phyloP scores from a whole-genome alignment of 64 coral and sea anemone genomes.

The Porites australiensis region DNA sequence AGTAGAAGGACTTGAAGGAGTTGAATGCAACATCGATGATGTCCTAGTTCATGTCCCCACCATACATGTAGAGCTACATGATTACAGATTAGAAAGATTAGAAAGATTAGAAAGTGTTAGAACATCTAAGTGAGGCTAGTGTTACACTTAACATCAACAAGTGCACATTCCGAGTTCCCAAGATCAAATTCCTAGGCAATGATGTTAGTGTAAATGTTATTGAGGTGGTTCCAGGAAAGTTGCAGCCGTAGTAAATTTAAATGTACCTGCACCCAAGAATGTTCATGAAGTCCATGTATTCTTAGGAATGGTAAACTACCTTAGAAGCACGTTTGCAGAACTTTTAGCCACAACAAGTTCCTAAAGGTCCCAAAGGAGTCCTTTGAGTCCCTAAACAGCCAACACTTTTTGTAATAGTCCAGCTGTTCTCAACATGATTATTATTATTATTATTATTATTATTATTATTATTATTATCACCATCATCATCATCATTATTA shows the following conservation, averaged over 20 bases:
- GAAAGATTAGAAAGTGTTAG: not conserved
- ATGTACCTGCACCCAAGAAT: not conserved
- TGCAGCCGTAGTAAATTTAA: too few species aligned
- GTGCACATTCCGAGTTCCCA: not conserved
- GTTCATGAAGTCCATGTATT: not conserved
- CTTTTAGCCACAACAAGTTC: not conserved
- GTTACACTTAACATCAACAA: slow-evolving; percentile 23
- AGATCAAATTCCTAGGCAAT: slow-evolving; percentile 36
- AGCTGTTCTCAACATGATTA: too few species aligned
- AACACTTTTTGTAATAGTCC: too few species aligned
- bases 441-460: too few species aligned
- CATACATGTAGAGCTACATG: slow-evolving; percentile 19
- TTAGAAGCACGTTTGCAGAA: not conserved
- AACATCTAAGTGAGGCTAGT: not conserved
- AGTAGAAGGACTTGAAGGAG: slow-evolving; percentile 21
- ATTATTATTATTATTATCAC: too few species aligned
- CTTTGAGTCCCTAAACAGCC: too few species aligned
- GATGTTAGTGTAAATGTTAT: not conserved
- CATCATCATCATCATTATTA: too few species aligned
- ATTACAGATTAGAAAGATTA: not conserved
- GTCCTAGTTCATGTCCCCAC: not conserved
- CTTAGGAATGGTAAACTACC: slow-evolving; percentile 8
- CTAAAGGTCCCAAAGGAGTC: too few species aligned
- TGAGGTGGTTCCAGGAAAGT: not conserved
- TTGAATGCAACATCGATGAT: slow-evolving; percentile 35